Percentiles rank a stretch among this genome's conserved stretches.
phyloP scores from a whole-genome alignment of 30 jellyfish, hydroid and myxozoan species.

The Turritopsis rubra region DNA sequence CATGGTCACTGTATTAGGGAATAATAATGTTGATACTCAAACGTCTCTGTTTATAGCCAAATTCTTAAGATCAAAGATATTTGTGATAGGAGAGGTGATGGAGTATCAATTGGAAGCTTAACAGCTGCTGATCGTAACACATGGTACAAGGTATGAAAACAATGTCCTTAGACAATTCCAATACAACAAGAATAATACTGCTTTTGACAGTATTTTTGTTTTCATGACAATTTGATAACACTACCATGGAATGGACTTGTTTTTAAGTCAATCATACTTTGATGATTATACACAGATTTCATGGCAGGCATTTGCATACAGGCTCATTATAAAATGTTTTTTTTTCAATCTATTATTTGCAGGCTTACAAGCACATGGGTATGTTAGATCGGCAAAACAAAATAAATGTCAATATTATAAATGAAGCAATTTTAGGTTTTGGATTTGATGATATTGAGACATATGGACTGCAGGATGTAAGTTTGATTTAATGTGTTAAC shows the following conservation, averaged over 20 bases:
- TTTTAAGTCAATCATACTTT: too few relatives aligned
- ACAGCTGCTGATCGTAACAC: slow-evolving; percentile 62
- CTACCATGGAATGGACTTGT: too few relatives aligned
- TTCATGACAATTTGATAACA: too few relatives aligned
- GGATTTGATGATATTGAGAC: slow-evolving; percentile 63
- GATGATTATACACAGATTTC: too few relatives aligned
- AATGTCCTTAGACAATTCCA: too few relatives aligned
- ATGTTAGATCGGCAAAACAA: slow-evolving; percentile 47
- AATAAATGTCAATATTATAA: slow-evolving; percentile 41
- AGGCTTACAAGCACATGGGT: slow-evolving; percentile 67
- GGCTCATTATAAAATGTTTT: neutral
- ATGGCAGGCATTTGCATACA: too few relatives aligned
- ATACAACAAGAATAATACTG: too few relatives aligned
- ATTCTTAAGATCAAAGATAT: slow-evolving; percentile 34
- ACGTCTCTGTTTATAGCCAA: slow-evolving; percentile 47
- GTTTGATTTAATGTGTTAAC: neutral
- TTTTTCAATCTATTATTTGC: neutral
- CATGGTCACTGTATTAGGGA: too few relatives aligned
- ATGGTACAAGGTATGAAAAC: slow-evolving; percentile 91
- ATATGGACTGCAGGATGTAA: slow-evolving; percentile 36
- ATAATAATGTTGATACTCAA: too few relatives aligned
- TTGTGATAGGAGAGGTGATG: slow-evolving; percentile 48
- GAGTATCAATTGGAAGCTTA: slow-evolving; percentile 56
- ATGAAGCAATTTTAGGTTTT: slow-evolving; percentile 38
- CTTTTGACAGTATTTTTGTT: too few relatives aligned